Conservation (phyloP, 2,797 vertebrate species). For the Nyctibius grandis region DNA sequence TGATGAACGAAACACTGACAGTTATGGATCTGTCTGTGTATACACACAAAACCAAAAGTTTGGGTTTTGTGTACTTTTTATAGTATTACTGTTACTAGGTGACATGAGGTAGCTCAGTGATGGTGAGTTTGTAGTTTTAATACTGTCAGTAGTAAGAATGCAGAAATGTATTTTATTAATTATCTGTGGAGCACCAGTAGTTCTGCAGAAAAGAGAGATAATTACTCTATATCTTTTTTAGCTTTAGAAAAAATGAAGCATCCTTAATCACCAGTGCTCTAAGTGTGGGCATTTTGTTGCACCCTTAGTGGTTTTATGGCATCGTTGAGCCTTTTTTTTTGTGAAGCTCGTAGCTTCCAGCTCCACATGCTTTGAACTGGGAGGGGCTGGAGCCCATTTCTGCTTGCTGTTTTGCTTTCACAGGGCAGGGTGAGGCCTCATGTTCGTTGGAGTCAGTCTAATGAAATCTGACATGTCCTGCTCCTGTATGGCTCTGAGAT, state of each 20-base stretch:
- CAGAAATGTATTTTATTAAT: background rate
- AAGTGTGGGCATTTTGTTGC: background rate
- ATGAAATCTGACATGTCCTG: background rate
- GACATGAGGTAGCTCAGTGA: rapidly evolving
- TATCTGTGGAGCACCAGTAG: background rate
- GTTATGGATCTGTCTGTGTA: background rate
- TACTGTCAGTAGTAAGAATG: background rate
- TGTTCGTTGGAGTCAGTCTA: background rate
- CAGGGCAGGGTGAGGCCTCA: background rate
- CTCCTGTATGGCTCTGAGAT: background rate
- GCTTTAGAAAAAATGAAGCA: background rate
- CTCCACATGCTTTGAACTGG: background rate
- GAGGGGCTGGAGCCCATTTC: background rate
- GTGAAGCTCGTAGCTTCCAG: background rate
- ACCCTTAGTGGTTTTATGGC: background rate
- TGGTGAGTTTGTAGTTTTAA: background rate
- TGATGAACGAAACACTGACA: background rate
- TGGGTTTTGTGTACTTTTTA: background rate
- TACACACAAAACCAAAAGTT: background rate
- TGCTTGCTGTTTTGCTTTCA: background rate
- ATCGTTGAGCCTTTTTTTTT: background rate
- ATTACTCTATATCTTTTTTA: background rate
- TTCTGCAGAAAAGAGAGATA: background rate
- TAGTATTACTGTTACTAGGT: background rate
- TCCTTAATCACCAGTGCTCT: background rate